phyloP scores from a whole-genome alignment of 2,797 vertebrate species.

The Apodemus agrarius region DNA sequence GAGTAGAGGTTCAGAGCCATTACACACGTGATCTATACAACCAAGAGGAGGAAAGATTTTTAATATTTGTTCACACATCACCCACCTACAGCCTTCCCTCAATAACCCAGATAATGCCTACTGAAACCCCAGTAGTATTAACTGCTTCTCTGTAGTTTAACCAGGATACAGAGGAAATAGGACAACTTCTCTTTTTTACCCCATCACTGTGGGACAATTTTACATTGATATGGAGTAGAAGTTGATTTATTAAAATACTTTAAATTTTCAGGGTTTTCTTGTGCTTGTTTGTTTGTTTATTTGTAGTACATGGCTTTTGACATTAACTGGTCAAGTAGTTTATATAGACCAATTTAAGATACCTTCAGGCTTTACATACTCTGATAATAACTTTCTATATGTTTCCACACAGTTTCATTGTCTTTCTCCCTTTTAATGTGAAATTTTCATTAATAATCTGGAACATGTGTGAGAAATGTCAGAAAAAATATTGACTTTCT shows the following conservation, averaged over 20 bases:
- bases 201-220: neutral
- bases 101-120: neutral
- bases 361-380: neutral
- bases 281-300: neutral
- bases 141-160: neutral
- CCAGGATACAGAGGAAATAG: neutral
- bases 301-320: neutral
- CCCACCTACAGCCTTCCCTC: neutral
- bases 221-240: neutral
- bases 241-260: neutral
- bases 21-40: neutral
- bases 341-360: neutral
- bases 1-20: neutral
- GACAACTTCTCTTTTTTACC: neutral
- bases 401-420: constrained; percentile 58
- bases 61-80: neutral
- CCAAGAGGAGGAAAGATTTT: neutral
- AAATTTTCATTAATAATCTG: constrained; percentile 77
- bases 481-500: constrained; percentile 81
- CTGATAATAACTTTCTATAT: neutral
- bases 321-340: constrained; percentile 19
- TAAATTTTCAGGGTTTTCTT: neutral
- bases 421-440: constrained; percentile 58
- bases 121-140: neutral
- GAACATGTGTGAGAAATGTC: constrained; percentile 75